phyloP scores from a whole-genome alignment of 2,888 invertebrate species.

The Watsonalla binaria region DNA sequence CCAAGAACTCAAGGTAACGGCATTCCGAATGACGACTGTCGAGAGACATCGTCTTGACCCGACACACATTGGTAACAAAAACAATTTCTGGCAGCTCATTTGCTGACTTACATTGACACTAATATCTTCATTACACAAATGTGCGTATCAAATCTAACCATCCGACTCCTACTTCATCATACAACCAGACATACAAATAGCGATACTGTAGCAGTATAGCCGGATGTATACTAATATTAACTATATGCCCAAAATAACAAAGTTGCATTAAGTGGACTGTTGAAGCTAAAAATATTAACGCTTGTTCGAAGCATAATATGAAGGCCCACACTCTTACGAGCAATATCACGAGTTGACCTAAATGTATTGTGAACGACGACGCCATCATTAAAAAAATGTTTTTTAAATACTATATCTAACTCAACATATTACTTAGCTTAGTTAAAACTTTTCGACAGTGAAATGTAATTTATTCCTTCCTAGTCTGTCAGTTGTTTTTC shows the following conservation, averaged over 20 bases:
- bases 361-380: too few species aligned
- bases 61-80: slow-evolving; percentile 41
- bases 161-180: too few species aligned
- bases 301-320: neutral
- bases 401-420: too few species aligned
- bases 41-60: slow-evolving; percentile 30
- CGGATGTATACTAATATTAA: too few species aligned
- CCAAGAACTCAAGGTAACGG: slow-evolving; percentile 36
- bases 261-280: neutral
- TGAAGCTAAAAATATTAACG: neutral
- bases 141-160: too few species aligned
- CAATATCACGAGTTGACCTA: neutral
- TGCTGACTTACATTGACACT: slow-evolving; percentile 17
- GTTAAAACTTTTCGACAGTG: too few species aligned
- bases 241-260: neutral
- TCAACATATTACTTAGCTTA: too few species aligned
- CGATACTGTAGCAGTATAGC: too few species aligned
- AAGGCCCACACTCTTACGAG: neutral
- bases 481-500: too few species aligned
- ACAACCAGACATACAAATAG: too few species aligned
- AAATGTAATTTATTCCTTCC: too few species aligned
- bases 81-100: slow-evolving; percentile 10
- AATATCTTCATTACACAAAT: slow-evolving; percentile 27
- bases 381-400: too few species aligned
- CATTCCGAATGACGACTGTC: slow-evolving; percentile 32